phyloP scores from a whole-genome alignment of 1,140 invertebrate genomes.

The Sminthurides bifidus region DNA sequence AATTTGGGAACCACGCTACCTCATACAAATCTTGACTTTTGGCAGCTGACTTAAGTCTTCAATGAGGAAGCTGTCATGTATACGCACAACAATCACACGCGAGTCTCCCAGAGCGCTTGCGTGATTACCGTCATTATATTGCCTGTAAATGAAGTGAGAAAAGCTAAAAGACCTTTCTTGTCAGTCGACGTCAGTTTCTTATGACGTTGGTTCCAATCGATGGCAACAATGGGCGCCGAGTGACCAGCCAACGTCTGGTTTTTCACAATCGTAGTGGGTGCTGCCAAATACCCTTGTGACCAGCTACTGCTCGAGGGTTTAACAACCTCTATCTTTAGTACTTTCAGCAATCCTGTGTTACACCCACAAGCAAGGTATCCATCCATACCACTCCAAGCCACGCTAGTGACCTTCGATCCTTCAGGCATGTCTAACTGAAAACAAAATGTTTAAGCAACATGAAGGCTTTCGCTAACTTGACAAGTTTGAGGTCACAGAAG shows the following conservation, averaged over 20 bases:
- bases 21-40: not conserved
- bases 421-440: conserved; percentile 84
- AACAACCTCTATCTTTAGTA: conserved; percentile 74
- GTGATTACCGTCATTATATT: too few species aligned
- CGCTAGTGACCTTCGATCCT: conserved; percentile 74
- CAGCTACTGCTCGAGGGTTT: not conserved
- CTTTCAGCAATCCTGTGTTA: conserved; percentile 87
- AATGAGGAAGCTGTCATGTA: too few species aligned
- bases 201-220: conserved; percentile 91
- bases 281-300: conserved; percentile 38
- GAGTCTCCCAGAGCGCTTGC: too few species aligned
- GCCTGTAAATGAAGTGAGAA: too few species aligned
- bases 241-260: conserved; percentile 94
- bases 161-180: conserved; percentile 76
- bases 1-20: not conserved
- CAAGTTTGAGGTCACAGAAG: too few species aligned
- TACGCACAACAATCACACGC: too few species aligned
- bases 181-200: conserved; percentile 96
- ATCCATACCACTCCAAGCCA: conserved; percentile 85
- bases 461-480: too few species aligned
- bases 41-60: too few species aligned
- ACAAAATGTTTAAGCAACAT: too few species aligned
- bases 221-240: conserved; percentile 67
- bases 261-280: conserved; percentile 75
- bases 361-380: conserved; percentile 93